Percentiles rank a stretch among this genome's conserved stretches.
Conservation (phyloP, 64 coral and sea anemone species). For the Anthopleura sola region DNA sequence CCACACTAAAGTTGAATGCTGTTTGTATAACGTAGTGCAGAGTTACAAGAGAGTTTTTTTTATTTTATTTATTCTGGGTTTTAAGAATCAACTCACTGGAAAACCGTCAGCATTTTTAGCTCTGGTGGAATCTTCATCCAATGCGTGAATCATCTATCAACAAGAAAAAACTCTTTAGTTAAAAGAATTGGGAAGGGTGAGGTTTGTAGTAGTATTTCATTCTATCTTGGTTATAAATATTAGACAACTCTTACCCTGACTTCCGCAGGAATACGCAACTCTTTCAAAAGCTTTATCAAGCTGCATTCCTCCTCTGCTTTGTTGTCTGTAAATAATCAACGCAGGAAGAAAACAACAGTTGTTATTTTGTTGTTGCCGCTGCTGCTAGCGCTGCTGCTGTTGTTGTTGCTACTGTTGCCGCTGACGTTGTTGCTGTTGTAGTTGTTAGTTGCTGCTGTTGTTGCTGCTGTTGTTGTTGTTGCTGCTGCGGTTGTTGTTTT, state of each 20-base stretch:
- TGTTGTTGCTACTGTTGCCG: too few species aligned
- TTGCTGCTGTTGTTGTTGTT: too few species aligned
- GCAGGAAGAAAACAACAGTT: neutral
- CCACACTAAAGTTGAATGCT: too few species aligned
- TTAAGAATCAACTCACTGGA: conserved; percentile 50
- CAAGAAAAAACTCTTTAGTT: neutral
- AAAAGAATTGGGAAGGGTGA: too few species aligned
- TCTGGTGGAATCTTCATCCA: neutral
- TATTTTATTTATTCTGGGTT: too few species aligned
- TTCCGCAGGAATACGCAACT: conserved; percentile 92
- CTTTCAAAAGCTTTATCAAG: conserved; percentile 48
- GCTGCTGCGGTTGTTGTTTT: neutral
- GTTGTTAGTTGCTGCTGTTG: too few species aligned
- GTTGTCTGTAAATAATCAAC: conserved; percentile 12
- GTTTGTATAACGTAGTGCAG: too few species aligned
- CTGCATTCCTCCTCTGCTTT: conserved; percentile 21
- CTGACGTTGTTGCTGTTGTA: too few species aligned
- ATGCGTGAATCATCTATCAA: conserved; percentile 72
- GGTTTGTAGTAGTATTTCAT: too few species aligned
- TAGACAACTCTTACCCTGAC: conserved; percentile 48
- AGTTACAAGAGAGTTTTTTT: too few species aligned
- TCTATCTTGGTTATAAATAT: neutral
- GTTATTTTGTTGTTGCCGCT: too few species aligned
- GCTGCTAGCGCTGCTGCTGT: too few species aligned
- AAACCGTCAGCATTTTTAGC: conserved; percentile 74